These are phyloP conservation scores for Phyllopteryx taeniolatus DNA, from an alignment of 2,113 vertebrate genomes.

Conservation along the genomic window DNA sequence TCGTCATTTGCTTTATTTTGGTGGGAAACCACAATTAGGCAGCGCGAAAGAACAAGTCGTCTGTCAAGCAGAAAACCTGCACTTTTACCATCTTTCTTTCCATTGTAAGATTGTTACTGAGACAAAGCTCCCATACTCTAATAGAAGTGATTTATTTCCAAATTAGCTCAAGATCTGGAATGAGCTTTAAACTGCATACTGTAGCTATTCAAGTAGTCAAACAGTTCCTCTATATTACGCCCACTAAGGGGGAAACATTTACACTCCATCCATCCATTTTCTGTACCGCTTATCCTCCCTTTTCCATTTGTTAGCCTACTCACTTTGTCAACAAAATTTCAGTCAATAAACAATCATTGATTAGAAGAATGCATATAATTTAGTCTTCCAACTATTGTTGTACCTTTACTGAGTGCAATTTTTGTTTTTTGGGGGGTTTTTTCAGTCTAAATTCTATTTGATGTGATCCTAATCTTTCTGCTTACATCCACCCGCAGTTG, in stretches of 20 bases:
- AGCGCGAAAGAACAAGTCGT: constrained; percentile 15
- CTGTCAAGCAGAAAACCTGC: not conserved
- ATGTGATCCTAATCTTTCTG: constrained; percentile 8
- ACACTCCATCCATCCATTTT: no score
- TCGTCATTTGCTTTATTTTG: constrained; percentile 23
- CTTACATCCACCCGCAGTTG: constrained; percentile 64
- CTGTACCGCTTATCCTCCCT: no score
- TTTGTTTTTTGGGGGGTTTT: no score
- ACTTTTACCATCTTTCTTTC: constrained; percentile 3
- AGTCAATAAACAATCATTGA: not conserved
- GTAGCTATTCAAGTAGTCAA: no score
- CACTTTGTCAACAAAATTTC: not conserved
- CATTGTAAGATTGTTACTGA: constrained; percentile 13
- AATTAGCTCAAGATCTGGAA: not conserved
- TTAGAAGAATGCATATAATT: not conserved
- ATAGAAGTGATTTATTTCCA: not conserved
- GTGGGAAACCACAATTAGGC: constrained; percentile 38
- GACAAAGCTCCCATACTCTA: not conserved
- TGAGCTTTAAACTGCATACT: no score
- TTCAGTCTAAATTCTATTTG: not conserved
- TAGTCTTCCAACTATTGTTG: not conserved
- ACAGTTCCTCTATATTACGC: not conserved
- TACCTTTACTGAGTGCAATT: not conserved
- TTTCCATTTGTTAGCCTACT: not conserved
- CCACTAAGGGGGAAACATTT: not conserved